Conservation (phyloP, 2,797 vertebrate species). For the Crypturellus tataupa region DNA sequence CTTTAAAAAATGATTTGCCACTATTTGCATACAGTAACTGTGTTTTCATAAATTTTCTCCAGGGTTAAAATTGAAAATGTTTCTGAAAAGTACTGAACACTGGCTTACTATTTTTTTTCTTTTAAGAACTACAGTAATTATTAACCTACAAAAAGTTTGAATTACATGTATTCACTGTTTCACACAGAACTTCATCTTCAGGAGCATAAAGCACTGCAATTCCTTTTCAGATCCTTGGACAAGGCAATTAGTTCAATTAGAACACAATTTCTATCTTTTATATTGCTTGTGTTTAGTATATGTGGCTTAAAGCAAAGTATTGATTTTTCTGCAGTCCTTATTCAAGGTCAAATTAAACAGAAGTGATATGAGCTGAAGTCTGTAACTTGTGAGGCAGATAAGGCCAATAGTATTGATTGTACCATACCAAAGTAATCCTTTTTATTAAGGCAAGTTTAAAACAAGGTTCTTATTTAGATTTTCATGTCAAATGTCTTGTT, state of each 20-base stretch:
- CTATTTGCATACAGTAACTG: not conserved
- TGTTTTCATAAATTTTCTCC: not conserved
- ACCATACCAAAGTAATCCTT: slow-evolving; percentile 84
- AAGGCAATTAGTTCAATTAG: slow-evolving; percentile 73
- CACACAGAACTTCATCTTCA: slow-evolving; percentile 10
- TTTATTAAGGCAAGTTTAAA: slow-evolving; percentile 81
- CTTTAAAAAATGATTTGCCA: not conserved
- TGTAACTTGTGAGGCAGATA: slow-evolving; percentile 73
- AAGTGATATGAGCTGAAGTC: slow-evolving; percentile 76
- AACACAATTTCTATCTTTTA: slow-evolving; percentile 58
- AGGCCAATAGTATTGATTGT: slow-evolving; percentile 83
- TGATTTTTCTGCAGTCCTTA: slow-evolving; percentile 77
- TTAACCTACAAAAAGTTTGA: not conserved
- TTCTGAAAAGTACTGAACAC: not conserved
- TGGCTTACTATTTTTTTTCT: not conserved
- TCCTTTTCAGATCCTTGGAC: slow-evolving; percentile 57
- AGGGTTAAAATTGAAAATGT: not conserved
- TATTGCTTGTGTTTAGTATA: slow-evolving; percentile 72
- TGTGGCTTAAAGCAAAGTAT: slow-evolving; percentile 72
- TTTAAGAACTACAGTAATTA: not conserved
- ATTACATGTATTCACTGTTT: slow-evolving; percentile 12
- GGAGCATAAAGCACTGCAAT: not conserved
- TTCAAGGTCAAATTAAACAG: slow-evolving; percentile 83
- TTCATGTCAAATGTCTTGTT: slow-evolving; percentile 79
- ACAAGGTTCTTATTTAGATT: slow-evolving; percentile 80